phyloP scores from a whole-genome alignment of 2,113 vertebrate genomes.

The Paedocypris sp. region DNA sequence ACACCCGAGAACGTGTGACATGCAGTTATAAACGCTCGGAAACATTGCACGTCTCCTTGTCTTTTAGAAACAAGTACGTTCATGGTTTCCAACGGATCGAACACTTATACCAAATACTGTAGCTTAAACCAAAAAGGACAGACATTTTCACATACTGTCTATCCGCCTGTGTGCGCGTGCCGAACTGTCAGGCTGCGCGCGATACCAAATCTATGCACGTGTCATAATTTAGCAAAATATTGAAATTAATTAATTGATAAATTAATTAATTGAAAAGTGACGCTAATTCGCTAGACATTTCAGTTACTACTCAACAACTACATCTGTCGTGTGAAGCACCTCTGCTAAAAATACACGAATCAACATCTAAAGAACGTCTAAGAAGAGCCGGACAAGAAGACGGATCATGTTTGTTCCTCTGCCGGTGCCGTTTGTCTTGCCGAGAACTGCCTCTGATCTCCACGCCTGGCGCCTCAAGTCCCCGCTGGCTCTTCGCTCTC shows the following conservation, averaged over 20 bases:
- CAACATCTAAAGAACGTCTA: slow-evolving; percentile 27
- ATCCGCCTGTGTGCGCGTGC: slow-evolving; percentile 34
- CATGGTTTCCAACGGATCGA: background rate
- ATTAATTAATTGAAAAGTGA: too few species aligned
- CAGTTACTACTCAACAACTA: too few species aligned
- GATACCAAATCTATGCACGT: background rate
- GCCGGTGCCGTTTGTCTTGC: slow-evolving; percentile 72
- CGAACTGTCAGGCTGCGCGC: background rate
- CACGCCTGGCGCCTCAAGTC: slow-evolving; percentile 75
- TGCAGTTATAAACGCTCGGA: background rate
- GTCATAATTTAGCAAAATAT: too few species aligned
- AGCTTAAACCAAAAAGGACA: background rate
- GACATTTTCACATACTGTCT: slow-evolving; percentile 15
- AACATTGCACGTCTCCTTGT: background rate
- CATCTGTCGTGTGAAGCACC: too few species aligned
- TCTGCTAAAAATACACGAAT: background rate
- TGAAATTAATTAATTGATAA: too few species aligned
- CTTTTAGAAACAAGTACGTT: slow-evolving; percentile 1
- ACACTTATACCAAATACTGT: slow-evolving; percentile 3
- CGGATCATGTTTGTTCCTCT: slow-evolving; percentile 64
- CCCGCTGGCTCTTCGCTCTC: slow-evolving; percentile 68
- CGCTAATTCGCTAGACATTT: too few species aligned
- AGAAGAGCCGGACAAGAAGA: slow-evolving; percentile 40
- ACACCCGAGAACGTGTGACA: background rate
- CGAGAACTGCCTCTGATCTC: slow-evolving; percentile 71